These are phyloP conservation scores for Pinna nobilis DNA, from an alignment of 1,140 invertebrate species.

Conservation along the genomic window DNA sequence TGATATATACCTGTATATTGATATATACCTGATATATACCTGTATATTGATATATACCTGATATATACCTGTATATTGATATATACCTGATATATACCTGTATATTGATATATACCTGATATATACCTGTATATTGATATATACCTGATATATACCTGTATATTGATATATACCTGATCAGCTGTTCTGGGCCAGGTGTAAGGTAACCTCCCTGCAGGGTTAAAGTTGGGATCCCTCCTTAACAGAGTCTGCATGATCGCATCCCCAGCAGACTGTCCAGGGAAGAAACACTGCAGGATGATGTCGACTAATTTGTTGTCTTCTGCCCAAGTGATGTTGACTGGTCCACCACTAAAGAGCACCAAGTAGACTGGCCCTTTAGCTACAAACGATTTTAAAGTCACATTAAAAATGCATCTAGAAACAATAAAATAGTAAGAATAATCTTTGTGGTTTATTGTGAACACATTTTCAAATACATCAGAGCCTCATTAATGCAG, in stretches of 20 bases:
- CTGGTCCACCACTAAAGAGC: conserved; percentile 66
- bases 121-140: not conserved
- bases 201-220: conserved; percentile 66
- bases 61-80: too few species aligned
- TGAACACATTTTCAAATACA: not conserved
- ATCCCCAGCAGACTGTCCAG: conserved; percentile 66
- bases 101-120: not conserved
- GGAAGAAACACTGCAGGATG: conserved; percentile 70
- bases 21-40: too few species aligned
- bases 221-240: conserved; percentile 47
- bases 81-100: too few species aligned
- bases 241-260: conserved; percentile 58
- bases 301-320: conserved; percentile 42
- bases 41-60: too few species aligned
- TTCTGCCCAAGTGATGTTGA: conserved; percentile 64
- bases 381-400: conserved; percentile 33
- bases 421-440: too few species aligned
- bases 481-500: too few species aligned
- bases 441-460: too few species aligned
- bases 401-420: too few species aligned
- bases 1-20: too few species aligned
- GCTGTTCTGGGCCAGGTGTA: conserved; percentile 62
- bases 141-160: too few species aligned
- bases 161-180: conserved; percentile 43
- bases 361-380: conserved; percentile 57